Conservation (phyloP, 2,113 vertebrate genomes). For the Atlantisia rogersi region DNA sequence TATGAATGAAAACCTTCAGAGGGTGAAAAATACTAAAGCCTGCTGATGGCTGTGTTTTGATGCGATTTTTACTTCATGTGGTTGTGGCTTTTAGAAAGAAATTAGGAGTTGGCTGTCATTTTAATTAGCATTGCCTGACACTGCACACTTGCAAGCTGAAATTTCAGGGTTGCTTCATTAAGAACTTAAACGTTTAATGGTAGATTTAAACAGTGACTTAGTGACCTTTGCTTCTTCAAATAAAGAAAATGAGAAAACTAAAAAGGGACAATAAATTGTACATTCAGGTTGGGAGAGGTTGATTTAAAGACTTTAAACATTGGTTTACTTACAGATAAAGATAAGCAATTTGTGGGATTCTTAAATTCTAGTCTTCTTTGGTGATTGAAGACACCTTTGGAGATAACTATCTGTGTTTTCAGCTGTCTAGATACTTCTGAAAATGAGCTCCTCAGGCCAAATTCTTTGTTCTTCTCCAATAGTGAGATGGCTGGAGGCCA, state of each 20-base stretch:
- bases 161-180: background rate
- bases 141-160: background rate
- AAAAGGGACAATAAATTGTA: background rate
- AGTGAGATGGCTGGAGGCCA: background rate
- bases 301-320: background rate
- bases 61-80: background rate
- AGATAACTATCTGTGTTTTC: background rate
- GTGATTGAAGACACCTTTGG: background rate
- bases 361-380: background rate
- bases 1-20: background rate
- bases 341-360: background rate
- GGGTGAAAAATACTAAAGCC: background rate
- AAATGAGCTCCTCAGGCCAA: background rate
- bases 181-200: background rate
- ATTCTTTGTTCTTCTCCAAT: background rate
- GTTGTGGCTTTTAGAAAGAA: background rate
- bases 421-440: background rate
- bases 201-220: background rate
- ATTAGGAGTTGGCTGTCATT: background rate
- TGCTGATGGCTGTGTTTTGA: background rate
- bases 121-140: background rate
- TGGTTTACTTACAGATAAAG: background rate
- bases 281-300: background rate
- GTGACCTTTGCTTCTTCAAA: conserved; percentile 12
- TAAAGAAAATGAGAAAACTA: background rate